A percentile compares a stretch with the other conserved stretches of the same genome.
These are phyloP conservation scores for Rhopalosiphum padi DNA, from an alignment of 1,140 invertebrate species.

Conservation along the genomic window DNA sequence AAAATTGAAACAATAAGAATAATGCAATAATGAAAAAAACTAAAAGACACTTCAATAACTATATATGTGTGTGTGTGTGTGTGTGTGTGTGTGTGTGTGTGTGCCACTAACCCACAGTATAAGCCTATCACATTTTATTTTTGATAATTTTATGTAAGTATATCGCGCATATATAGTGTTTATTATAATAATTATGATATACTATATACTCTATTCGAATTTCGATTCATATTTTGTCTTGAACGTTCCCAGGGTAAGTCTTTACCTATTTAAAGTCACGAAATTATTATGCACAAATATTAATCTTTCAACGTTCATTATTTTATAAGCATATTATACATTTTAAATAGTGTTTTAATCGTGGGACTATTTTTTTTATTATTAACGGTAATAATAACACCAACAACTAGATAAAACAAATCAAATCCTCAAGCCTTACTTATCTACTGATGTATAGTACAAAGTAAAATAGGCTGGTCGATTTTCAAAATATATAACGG, in stretches of 20 bases:
- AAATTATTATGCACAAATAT: not conserved
- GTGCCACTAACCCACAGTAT: not conserved
- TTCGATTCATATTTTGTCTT: not conserved
- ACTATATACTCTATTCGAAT: not conserved
- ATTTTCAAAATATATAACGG: not conserved
- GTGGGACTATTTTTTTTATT: not conserved
- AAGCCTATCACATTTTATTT: not conserved
- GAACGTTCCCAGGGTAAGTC: not conserved
- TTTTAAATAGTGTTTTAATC: not conserved
- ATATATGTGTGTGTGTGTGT: not conserved
- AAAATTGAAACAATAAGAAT: slow-evolving; percentile 28
- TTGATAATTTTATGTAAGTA: not conserved
- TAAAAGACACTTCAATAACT: not conserved
- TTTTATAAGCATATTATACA: not conserved
- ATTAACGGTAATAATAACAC: not conserved
- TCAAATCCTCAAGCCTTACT: not conserved
- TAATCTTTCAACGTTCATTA: not conserved
- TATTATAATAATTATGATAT: not conserved
- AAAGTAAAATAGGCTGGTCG: not conserved
- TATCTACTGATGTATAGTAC: not conserved
- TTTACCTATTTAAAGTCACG: not conserved
- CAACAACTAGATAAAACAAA: not conserved
- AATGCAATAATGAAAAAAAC: not conserved
- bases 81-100: not conserved
- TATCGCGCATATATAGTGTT: not conserved